phyloP scores from a whole-genome alignment of 2,797 vertebrate genomes.

The Lagodon rhomboides region DNA sequence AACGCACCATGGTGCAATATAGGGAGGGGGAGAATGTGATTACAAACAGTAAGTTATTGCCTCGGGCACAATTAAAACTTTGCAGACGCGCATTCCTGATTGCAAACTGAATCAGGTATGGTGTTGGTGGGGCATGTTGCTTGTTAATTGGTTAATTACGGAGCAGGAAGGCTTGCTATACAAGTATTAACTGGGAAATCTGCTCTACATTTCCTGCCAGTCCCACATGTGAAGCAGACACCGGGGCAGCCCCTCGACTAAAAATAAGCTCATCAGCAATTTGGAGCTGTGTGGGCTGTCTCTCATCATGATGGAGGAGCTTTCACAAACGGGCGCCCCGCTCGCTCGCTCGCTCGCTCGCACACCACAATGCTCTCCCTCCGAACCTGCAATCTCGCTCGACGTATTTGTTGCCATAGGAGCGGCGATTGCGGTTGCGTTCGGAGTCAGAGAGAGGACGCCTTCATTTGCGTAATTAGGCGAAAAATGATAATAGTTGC shows the following conservation, averaged over 20 bases:
- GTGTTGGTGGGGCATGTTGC: conserved; percentile 90
- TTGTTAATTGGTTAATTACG: conserved; percentile 99
- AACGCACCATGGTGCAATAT: conserved; percentile 90
- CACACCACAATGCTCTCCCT: conserved; percentile 33
- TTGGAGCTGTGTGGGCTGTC: conserved; percentile 78
- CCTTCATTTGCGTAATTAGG: conserved; percentile 51
- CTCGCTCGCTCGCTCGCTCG: conserved; percentile 36
- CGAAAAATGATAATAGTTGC: conserved; percentile 19
- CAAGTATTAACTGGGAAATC: conserved; percentile 90
- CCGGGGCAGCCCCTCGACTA: conserved; percentile 76
- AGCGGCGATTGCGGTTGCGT: conserved; percentile 28
- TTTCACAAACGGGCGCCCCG: conserved; percentile 59
- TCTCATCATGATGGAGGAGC: conserved; percentile 77
- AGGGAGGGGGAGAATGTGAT: conserved; percentile 94
- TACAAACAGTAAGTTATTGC: conserved; percentile 98
- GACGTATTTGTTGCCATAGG: conserved; percentile 56
- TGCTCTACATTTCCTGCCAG: conserved; percentile 84
- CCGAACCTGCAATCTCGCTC: conserved; percentile 44
- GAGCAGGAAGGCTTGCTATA: conserved; percentile 86
- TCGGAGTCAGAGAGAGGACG: conserved; percentile 21
- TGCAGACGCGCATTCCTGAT: conserved; percentile 96
- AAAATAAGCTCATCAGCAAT: conserved; percentile 86
- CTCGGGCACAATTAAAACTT: conserved; percentile 98
- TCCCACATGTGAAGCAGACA: conserved; percentile 76
- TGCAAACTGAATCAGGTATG: conserved; percentile 96